These are phyloP conservation scores for Drosophila peninsularis DNA, from an alignment of 2,888 invertebrate genomes.

Conservation along the genomic window DNA sequence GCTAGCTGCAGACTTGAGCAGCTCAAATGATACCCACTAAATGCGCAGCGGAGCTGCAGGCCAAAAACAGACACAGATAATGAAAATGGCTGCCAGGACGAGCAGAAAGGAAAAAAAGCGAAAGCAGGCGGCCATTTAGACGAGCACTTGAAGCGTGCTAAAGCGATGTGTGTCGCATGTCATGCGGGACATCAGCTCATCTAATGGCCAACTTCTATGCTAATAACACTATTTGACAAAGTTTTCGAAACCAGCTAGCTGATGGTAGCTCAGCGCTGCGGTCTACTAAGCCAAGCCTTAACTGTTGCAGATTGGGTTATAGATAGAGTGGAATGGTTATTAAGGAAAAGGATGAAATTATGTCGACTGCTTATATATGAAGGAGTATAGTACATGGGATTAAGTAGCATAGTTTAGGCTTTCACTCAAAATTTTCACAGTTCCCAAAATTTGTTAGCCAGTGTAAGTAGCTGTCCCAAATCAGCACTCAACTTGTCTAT, in stretches of 20 bases:
- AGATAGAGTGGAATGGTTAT: neutral
- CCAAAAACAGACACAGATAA: slow-evolving; percentile 52
- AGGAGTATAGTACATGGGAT: too few relatives aligned
- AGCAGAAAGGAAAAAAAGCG: neutral
- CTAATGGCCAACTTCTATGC: slow-evolving; percentile 24
- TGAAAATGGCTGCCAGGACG: slow-evolving; percentile 56
- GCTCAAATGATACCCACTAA: slow-evolving; percentile 57
- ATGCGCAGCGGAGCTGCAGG: slow-evolving; percentile 57
- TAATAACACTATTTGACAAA: slow-evolving; percentile 11
- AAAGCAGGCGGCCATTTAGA: slow-evolving; percentile 59
- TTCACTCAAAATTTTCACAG: too few relatives aligned
- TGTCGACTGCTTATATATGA: too few relatives aligned
- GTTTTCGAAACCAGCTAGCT: neutral
- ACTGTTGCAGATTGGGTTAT: neutral
- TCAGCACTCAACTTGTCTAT: slow-evolving; percentile 16
- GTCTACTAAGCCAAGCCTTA: neutral
- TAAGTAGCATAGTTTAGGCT: too few relatives aligned
- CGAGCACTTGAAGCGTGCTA: slow-evolving; percentile 44
- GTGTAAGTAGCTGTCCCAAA: neutral
- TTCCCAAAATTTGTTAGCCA: neutral
- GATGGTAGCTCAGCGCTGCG: too few relatives aligned
- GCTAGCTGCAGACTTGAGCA: slow-evolving; percentile 44
- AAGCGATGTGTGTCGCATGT: slow-evolving; percentile 39
- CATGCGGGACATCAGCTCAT: slow-evolving; percentile 34
- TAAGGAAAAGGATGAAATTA: too few relatives aligned